Conservation (phyloP, 2,797 vertebrate species). For the Cirrhinus mrigala region DNA sequence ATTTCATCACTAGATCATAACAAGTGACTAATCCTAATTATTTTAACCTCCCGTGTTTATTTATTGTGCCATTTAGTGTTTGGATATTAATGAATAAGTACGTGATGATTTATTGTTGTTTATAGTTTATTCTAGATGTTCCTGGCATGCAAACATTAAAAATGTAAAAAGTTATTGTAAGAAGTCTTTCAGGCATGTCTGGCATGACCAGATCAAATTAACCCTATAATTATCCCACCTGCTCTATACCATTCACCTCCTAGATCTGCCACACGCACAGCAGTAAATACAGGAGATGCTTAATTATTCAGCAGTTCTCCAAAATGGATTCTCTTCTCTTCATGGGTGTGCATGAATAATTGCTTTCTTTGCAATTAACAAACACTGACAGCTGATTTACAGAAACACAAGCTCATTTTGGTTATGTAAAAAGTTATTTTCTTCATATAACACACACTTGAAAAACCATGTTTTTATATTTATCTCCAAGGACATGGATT, state of each 20-base stretch:
- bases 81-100: background rate
- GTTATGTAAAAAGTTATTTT: constrained; percentile 18
- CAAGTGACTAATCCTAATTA: constrained; percentile 36
- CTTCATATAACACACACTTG: constrained; percentile 7
- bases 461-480: background rate
- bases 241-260: background rate
- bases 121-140: background rate
- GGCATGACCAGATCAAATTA: constrained; percentile 6
- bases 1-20: constrained; percentile 40
- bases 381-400: background rate
- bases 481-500: background rate
- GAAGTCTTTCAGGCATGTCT: constrained; percentile 1
- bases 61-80: background rate
- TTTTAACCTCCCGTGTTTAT: constrained; percentile 42
- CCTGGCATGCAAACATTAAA: background rate
- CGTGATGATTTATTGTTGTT: background rate
- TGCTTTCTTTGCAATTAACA: constrained; percentile 5
- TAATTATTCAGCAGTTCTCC: constrained; percentile 51
- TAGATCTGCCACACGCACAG: constrained; percentile 17
- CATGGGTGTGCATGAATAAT: constrained; percentile 7
- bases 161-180: background rate
- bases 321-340: constrained; percentile 20
- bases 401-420: constrained; percentile 2
- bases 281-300: constrained; percentile 45
- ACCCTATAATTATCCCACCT: constrained; percentile 7